Evolutionary conservation across 2,888 invertebrate species (phyloP).

Genomic region (Ophion costatus): DNA sequence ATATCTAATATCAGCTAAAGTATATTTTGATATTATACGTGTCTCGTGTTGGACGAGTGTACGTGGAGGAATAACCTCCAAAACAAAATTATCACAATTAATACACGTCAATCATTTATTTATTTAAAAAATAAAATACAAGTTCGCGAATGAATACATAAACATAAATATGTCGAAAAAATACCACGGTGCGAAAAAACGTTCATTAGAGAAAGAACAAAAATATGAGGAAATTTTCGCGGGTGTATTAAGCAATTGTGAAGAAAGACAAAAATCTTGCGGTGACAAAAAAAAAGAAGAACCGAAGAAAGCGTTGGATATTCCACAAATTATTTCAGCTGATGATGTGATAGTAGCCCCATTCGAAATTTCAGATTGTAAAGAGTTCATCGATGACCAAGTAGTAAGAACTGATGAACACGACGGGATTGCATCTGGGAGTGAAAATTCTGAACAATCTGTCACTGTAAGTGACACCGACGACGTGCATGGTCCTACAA

Average conservation of each 20-base stretch:
- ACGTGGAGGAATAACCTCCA: background rate
- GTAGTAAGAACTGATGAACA: constrained; percentile 21
- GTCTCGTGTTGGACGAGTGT: background rate
- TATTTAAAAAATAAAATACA: constrained; percentile 16
- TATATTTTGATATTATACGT: constrained; percentile 2
- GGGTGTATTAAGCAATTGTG: constrained; percentile 25
- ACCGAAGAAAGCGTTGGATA: background rate
- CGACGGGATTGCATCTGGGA: constrained; percentile 17
- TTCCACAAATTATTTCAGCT: constrained; percentile 14
- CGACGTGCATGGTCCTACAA: constrained; percentile 18
- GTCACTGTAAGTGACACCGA: constrained; percentile 19
- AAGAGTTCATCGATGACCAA: constrained; percentile 14
- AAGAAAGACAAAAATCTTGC: constrained; percentile 25
- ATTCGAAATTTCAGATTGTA: constrained; percentile 23
- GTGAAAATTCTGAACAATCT: constrained; percentile 24
- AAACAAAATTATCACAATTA: constrained; percentile 1
- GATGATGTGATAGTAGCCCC: constrained; percentile 14
- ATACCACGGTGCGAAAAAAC: constrained; percentile 14
- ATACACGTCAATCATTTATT: background rate
- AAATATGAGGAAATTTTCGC: constrained; percentile 17
- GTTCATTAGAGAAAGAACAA: constrained; percentile 17
- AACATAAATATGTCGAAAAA: constrained; percentile 21
- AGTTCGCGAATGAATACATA: constrained; percentile 19
- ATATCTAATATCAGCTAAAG: constrained; percentile 7
- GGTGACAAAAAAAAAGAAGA: constrained; percentile 23